Evolutionary conservation across 2,888 invertebrate species (phyloP).

Genomic region (Carterocephalus palaemon): DNA sequence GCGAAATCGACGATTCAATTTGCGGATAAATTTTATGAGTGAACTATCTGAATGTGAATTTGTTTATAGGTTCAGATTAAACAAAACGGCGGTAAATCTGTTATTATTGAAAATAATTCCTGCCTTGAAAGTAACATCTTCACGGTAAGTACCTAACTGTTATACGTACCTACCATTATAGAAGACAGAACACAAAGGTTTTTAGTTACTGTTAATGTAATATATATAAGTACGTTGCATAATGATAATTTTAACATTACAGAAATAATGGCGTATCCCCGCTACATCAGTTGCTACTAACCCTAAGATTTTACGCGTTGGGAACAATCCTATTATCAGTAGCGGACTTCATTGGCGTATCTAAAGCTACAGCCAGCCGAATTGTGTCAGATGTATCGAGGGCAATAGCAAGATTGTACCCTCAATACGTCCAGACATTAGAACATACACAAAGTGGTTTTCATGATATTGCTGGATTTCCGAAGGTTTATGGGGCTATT

Average conservation of each 20-base stretch:
- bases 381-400: constrained; percentile 24
- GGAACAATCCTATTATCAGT: constrained; percentile 35
- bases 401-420: constrained; percentile 26
- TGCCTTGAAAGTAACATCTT: too few relatives aligned
- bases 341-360: constrained; percentile 34
- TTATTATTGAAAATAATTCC: too few relatives aligned
- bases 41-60: too few relatives aligned
- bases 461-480: constrained; percentile 22
- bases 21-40: too few relatives aligned
- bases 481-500: constrained; percentile 26
- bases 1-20: too few relatives aligned
- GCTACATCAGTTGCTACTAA: constrained; percentile 32
- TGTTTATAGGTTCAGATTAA: too few relatives aligned
- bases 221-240: background rate
- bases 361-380: constrained; percentile 28
- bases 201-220: too few relatives aligned
- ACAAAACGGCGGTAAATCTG: too few relatives aligned
- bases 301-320: constrained; percentile 36
- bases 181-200: too few relatives aligned
- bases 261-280: constrained; percentile 32
- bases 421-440: constrained; percentile 12
- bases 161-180: too few relatives aligned
- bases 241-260: constrained; percentile 6
- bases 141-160: too few relatives aligned
- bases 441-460: constrained; percentile 10